Conservation (phyloP, 2,113 vertebrate genomes). For the Nibea albiflora region DNA sequence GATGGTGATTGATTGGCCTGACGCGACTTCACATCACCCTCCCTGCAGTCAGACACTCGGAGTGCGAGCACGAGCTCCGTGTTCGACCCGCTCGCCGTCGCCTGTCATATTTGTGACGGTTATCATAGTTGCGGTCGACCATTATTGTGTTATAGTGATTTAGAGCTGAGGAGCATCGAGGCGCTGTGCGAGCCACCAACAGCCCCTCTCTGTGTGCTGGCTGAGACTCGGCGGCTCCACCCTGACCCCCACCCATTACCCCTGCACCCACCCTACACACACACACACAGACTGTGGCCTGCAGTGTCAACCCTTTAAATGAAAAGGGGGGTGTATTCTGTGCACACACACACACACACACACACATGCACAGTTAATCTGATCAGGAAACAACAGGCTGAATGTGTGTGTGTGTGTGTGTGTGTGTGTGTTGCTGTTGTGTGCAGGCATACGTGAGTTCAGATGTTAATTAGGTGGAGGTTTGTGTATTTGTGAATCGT, state of each 20-base stretch:
- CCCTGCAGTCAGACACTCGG: too few species aligned
- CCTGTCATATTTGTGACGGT: slow-evolving; percentile 39
- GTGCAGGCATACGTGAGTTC: background rate
- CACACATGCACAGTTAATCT: slow-evolving; percentile 11
- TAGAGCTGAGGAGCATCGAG: slow-evolving; percentile 26
- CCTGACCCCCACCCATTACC: slow-evolving; percentile 60
- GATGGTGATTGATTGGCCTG: background rate
- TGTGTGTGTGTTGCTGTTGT: background rate
- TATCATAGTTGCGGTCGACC: slow-evolving; percentile 68
- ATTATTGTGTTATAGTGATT: slow-evolving; percentile 48
- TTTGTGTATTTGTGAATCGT: slow-evolving; percentile 16
- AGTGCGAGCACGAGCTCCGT: too few species aligned
- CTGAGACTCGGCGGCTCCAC: slow-evolving; percentile 78
- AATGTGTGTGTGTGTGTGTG: slow-evolving; percentile 14
- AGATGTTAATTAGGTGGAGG: slow-evolving; percentile 10
- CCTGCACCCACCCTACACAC: slow-evolving; percentile 5
- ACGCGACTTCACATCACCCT: background rate
- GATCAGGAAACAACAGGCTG: slow-evolving; percentile 41
- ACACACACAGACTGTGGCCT: background rate
- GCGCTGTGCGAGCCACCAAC: slow-evolving; percentile 47
- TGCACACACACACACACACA: slow-evolving; percentile 21
- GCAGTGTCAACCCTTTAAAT: slow-evolving; percentile 19
- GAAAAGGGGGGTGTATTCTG: slow-evolving; percentile 20
- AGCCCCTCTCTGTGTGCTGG: slow-evolving; percentile 66
- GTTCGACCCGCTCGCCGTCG: background rate